Evolutionary conservation across 2,888 invertebrate species (phyloP).

Genomic region (Galerucella calmariensis): DNA sequence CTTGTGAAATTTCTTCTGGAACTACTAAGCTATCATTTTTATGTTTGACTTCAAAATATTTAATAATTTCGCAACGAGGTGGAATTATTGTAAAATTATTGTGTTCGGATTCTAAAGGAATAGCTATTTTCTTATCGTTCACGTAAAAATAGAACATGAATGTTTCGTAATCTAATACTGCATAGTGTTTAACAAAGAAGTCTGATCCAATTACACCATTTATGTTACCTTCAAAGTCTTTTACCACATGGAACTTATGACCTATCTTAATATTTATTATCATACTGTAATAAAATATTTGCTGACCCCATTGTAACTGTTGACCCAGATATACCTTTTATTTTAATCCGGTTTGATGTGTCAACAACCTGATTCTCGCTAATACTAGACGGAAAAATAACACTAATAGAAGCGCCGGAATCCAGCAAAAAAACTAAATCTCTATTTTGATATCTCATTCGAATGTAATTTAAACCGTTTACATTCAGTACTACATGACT

Average conservation of each 20-base stretch:
- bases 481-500: too few relatives aligned
- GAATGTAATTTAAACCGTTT: too few relatives aligned
- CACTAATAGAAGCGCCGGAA: slow-evolving; percentile 8
- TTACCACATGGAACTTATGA: slow-evolving; percentile 33
- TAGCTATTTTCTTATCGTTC: slow-evolving; percentile 9
- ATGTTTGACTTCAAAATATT: slow-evolving; percentile 26
- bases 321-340: slow-evolving; percentile 13
- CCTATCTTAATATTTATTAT: slow-evolving; percentile 14
- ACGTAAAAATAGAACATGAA: too few relatives aligned
- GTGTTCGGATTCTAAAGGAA: slow-evolving; percentile 33
- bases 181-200: too few relatives aligned
- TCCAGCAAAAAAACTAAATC: too few relatives aligned
- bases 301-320: slow-evolving; percentile 31
- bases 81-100: slow-evolving; percentile 28
- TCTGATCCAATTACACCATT: too few relatives aligned
- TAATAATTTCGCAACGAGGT: slow-evolving; percentile 38
- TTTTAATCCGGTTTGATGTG: slow-evolving; percentile 28
- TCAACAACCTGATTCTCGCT: slow-evolving; percentile 25
- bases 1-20: neutral
- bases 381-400: slow-evolving; percentile 22
- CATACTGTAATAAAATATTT: slow-evolving; percentile 22
- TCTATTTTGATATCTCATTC: too few relatives aligned
- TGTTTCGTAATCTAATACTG: too few relatives aligned
- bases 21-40: slow-evolving; percentile 11
- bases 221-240: neutral